Conservation (phyloP, 2,113 vertebrate genomes). For the Apteryx owenii region DNA sequence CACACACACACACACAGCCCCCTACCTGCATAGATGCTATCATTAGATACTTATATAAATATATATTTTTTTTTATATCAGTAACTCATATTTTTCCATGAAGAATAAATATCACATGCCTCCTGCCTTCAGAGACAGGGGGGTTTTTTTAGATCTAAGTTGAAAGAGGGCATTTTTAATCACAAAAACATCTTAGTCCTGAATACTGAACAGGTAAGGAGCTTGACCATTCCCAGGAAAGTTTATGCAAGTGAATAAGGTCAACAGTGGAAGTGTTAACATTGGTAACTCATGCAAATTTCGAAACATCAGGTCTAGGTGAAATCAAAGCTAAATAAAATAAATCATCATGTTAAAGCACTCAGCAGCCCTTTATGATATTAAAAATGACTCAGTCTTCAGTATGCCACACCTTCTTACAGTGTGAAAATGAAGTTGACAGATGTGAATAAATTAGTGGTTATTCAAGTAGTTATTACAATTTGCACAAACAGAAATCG, state of each 20-base stretch:
- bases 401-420: neutral
- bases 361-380: neutral
- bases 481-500: neutral
- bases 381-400: neutral
- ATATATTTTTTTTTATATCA: neutral
- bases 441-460: neutral
- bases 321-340: neutral
- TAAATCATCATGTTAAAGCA: neutral
- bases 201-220: slow-evolving; percentile 1
- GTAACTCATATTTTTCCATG: neutral
- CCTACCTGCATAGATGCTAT: neutral
- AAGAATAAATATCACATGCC: neutral
- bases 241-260: neutral
- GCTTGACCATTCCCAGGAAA: neutral
- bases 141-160: neutral
- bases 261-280: neutral
- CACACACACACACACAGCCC: neutral
- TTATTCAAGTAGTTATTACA: neutral
- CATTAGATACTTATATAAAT: neutral
- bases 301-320: neutral
- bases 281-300: neutral
- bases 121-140: neutral
- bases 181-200: neutral
- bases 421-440: neutral
- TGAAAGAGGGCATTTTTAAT: neutral